phyloP scores from a whole-genome alignment of 2,888 invertebrate genomes.

The Pseudolycoriella hygida region DNA sequence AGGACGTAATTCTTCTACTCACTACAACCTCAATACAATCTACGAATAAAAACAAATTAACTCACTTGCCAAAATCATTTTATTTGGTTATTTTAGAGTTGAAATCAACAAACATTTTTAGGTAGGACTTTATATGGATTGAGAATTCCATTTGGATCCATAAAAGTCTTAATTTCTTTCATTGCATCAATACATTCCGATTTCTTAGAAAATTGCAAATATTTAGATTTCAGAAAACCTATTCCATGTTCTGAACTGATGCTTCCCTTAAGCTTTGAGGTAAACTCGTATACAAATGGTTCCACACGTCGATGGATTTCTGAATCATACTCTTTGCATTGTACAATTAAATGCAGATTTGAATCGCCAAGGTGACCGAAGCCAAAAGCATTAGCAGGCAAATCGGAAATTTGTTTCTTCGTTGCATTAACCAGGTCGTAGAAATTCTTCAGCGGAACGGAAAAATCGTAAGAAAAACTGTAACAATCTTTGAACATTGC shows the following conservation, averaged over 20 bases:
- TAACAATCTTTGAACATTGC: constrained; percentile 71
- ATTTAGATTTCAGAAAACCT: constrained; percentile 70
- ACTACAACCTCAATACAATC: too few relatives aligned
- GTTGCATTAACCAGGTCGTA: constrained; percentile 68
- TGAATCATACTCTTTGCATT: constrained; percentile 41
- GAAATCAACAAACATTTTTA: too few relatives aligned
- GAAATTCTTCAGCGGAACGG: constrained; percentile 65
- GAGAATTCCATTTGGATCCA: constrained; percentile 87
- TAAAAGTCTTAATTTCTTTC: constrained; percentile 60
- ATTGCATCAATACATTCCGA: constrained; percentile 54
- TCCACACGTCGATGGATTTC: constrained; percentile 52
- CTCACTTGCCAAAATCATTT: too few relatives aligned
- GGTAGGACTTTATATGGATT: constrained; percentile 82
- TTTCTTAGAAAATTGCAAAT: constrained; percentile 60
- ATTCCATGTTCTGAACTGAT: constrained; percentile 95
- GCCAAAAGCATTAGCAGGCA: constrained; percentile 51
- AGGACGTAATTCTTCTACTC: too few relatives aligned
- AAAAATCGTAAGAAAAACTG: constrained; percentile 90
- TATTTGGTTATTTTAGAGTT: too few relatives aligned
- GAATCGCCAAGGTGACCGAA: constrained; percentile 97
- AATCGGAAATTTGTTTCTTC: constrained; percentile 41
- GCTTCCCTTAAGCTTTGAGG: constrained; percentile 61
- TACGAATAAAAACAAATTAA: too few relatives aligned
- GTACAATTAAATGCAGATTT: constrained; percentile 84
- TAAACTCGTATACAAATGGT: constrained; percentile 76